Base-by-base conservation (phyloP, 1,140 invertebrate species). In the Trachelipus rathkii region DNA sequence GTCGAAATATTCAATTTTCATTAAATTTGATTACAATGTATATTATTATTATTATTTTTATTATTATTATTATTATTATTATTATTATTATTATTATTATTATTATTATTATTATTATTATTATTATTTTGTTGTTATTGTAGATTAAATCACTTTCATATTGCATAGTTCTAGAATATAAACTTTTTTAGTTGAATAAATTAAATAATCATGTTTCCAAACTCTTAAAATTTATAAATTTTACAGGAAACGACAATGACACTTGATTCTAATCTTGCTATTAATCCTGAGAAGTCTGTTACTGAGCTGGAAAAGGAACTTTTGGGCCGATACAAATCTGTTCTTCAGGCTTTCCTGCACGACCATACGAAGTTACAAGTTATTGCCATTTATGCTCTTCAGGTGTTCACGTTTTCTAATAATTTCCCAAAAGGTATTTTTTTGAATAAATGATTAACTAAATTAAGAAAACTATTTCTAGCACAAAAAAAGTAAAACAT, bases 361-460 rank as follows among this genome's bases (percentile, higher is more conserved):
- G 90, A 92, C 77, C 88, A 91, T 82, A 88, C 90, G 72, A 90
- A 93, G 81, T 88, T 96, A 78, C 95, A 99, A 88, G 89, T 97
- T 77, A 92, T 92, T 82, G 94, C 93, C 77, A 89, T 98, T 21
- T 97, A 98, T 88, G 93, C 95, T 75, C 88, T 97, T 81, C 96
- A 99, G 89, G 90, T 94, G 74, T 81, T 79, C 95, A 94, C 86
- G 95, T 91, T 92, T 85, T 90, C 90, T 78, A 89, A 91, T 82
- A 89, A 92, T 82, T 97, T 96, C 85, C 95, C 96, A n/a, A 15
- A 96, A 88, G 95, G 95, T 89, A 84, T 83, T 3, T 1, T 33
- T 33, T 33, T 33, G 6, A 33, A 33, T 33, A n/a, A n/a, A n/a
- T n/a, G n/a, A n/a, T n/a, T n/a, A n/a, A n/a, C n/a, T n/a, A n/a